These are phyloP conservation scores for Plectrocnemia conspersa DNA, from an alignment of 1,140 invertebrate genomes.

Conservation along the genomic window DNA sequence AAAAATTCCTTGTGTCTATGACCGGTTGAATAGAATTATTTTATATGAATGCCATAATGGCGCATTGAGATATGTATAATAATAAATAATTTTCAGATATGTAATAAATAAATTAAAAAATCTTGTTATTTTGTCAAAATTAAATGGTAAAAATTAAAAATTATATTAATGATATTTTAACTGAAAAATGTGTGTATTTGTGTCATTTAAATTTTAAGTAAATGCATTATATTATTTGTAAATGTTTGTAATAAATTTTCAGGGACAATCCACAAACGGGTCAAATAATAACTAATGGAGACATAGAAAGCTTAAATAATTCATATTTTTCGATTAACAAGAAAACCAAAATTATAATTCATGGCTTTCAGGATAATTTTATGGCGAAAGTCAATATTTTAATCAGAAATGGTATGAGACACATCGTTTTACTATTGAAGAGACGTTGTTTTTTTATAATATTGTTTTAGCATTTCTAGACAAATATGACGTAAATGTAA, in stretches of 20 bases:
- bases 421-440: no score
- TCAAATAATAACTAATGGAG: background rate
- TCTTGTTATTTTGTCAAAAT: no score
- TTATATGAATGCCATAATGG: no score
- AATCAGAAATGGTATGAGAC: slow-evolving; percentile 7
- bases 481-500: slow-evolving; percentile 44
- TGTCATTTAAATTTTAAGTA: no score
- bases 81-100: no score
- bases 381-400: slow-evolving; percentile 3
- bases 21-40: no score
- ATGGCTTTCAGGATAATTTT: slow-evolving; percentile 5
- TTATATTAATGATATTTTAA: background rate
- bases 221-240: no score
- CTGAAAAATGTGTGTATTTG: background rate
- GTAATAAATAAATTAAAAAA: no score
- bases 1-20: no score
- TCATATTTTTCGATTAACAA: slow-evolving; percentile 12
- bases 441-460: no score
- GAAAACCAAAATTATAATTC: slow-evolving; percentile 6
- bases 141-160: background rate
- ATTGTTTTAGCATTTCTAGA: slow-evolving; percentile 39
- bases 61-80: no score
- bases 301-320: background rate
- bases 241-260: no score
- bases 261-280: slow-evolving; percentile 1